Conservation (phyloP, 2,113 vertebrate species). For the Misgurnus mizolepis region DNA sequence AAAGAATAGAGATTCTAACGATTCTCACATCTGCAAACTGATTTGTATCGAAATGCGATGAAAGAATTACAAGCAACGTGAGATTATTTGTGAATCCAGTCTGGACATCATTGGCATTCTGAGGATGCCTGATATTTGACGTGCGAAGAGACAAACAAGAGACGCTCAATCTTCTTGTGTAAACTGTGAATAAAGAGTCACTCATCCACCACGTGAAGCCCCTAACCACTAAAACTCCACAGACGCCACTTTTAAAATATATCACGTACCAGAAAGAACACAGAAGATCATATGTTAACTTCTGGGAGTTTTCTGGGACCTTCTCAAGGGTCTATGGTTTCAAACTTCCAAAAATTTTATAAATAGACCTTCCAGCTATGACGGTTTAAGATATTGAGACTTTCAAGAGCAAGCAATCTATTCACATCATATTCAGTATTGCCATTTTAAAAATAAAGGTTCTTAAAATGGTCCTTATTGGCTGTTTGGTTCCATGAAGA, state of each 20-base stretch:
- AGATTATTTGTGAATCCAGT: conserved; percentile 16
- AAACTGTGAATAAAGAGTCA: conserved; percentile 39
- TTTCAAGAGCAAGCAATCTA: no score
- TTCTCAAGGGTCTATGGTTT: not conserved
- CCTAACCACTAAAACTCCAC: not conserved
- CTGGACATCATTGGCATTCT: conserved; percentile 39
- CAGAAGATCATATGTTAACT: not conserved
- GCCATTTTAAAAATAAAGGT: no score
- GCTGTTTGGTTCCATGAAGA: no score
- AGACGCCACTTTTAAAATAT: not conserved
- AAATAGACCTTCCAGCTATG: not conserved
- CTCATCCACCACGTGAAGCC: not conserved
- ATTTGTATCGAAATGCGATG: not conserved
- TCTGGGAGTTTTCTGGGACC: not conserved
- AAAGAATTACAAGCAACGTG: conserved; percentile 24
- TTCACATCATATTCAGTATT: no score
- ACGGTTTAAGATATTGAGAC: no score
- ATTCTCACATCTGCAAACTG: not conserved
- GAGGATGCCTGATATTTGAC: conserved; percentile 31
- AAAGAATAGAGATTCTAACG: not conserved
- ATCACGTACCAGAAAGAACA: not conserved
- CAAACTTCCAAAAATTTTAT: not conserved
- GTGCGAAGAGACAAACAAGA: not conserved
- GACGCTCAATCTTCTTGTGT: conserved; percentile 30
- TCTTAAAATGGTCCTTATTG: no score